Evolutionary conservation across 2,888 invertebrate genomes (phyloP).

Genomic region (Diadromus collaris): DNA sequence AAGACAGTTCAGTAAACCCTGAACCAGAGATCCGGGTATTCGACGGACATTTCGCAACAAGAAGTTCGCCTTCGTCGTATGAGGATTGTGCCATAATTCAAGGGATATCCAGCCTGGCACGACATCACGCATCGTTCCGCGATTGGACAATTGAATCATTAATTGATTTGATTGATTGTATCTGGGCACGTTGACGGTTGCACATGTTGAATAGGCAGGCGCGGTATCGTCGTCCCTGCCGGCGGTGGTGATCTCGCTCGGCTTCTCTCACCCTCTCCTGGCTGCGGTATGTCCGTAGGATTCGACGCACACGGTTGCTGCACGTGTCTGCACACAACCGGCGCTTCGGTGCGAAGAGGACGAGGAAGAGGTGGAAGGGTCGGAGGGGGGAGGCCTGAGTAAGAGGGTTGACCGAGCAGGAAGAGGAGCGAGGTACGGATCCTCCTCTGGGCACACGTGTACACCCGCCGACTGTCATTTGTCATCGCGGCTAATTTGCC

Average conservation of each 20-base stretch:
- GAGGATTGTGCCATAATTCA: constrained; percentile 29
- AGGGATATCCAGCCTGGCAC: constrained; percentile 32
- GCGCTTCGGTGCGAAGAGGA: constrained; percentile 51
- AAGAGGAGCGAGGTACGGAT: constrained; percentile 50
- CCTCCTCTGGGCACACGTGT: constrained; percentile 66
- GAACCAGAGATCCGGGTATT: background rate
- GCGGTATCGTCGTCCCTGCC: constrained; percentile 65
- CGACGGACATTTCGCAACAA: constrained; percentile 25
- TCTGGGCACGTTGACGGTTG: constrained; percentile 77
- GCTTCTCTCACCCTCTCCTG: background rate
- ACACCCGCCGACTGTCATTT: constrained; percentile 76
- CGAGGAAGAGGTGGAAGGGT: constrained; percentile 51
- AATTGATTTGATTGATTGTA: constrained; percentile 79
- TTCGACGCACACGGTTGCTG: constrained; percentile 65
- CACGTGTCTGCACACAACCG: constrained; percentile 63
- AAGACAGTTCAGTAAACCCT: background rate
- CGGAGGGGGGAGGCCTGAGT: constrained; percentile 56
- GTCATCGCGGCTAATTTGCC: constrained; percentile 80
- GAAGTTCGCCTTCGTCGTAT: background rate
- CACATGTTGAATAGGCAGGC: constrained; percentile 77
- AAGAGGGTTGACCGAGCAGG: constrained; percentile 43
- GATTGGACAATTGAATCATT: constrained; percentile 76
- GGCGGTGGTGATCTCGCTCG: constrained; percentile 24
- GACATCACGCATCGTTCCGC: constrained; percentile 63
- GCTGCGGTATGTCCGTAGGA: constrained; percentile 73